Evolutionary conservation across 1,140 invertebrate species (phyloP).

Genomic region (Metaphire vulgaris): DNA sequence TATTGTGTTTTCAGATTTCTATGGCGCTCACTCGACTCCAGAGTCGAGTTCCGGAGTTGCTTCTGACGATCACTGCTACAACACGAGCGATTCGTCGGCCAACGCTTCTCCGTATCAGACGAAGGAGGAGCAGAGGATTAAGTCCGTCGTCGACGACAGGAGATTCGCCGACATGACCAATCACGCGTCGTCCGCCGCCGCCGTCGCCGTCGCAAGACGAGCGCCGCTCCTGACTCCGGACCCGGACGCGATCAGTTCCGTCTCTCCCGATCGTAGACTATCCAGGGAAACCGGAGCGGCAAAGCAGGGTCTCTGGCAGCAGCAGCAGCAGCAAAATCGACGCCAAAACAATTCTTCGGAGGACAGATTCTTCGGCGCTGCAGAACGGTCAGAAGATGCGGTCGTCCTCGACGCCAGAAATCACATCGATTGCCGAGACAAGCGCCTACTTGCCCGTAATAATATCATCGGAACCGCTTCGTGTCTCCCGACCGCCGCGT

Average conservation of each 20-base stretch:
- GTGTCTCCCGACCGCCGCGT: background rate
- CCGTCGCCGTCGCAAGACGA: constrained; percentile 24
- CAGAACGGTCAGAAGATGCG: no score
- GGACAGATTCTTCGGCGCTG: no score
- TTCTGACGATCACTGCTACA: constrained; percentile 43
- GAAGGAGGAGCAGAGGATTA: background rate
- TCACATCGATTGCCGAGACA: background rate
- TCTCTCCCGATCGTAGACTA: no score
- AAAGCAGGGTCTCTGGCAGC: no score
- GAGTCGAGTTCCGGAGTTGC: constrained; percentile 50
- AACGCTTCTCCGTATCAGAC: background rate
- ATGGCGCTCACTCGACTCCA: constrained; percentile 40
- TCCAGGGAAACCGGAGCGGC: no score
- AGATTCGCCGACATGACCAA: background rate
- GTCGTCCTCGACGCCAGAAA: no score
- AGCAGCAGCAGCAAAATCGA: no score
- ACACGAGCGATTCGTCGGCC: constrained; percentile 33
- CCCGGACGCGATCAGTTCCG: background rate
- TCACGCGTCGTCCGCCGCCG: constrained; percentile 30
- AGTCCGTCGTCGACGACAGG: background rate
- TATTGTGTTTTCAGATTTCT: constrained; percentile 38
- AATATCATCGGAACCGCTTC: background rate
- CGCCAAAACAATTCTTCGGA: no score
- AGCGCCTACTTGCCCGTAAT: background rate
- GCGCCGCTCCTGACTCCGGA: background rate